Evolutionary conservation across 2,797 vertebrate genomes (phyloP).

Genomic region (Nothura maculosa): DNA sequence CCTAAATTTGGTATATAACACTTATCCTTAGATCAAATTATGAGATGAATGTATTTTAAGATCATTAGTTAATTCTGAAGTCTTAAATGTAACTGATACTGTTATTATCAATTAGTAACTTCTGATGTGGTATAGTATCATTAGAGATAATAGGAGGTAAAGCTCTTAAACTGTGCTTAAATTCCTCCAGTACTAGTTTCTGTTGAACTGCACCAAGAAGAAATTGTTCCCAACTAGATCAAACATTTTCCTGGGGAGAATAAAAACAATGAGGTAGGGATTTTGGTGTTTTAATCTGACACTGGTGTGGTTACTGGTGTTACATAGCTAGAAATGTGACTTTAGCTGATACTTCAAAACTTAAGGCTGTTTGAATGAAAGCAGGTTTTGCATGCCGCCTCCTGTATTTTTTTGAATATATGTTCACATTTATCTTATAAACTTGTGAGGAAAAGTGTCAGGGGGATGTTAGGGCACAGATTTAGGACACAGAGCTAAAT

Average conservation of each 20-base stretch:
- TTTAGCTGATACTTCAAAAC: neutral
- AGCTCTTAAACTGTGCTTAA: neutral
- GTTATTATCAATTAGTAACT: neutral
- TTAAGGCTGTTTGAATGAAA: neutral
- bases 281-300: neutral
- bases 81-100: neutral
- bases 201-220: neutral
- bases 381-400: neutral
- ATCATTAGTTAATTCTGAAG: neutral
- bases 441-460: neutral
- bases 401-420: neutral
- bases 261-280: neutral
- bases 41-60: neutral
- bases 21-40: neutral
- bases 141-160: neutral
- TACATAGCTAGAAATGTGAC: rapidly evolving
- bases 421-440: neutral
- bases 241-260: neutral
- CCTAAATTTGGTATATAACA: neutral
- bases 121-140: neutral
- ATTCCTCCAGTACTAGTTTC: neutral
- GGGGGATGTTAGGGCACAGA: neutral
- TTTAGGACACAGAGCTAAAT: neutral
- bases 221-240: neutral
- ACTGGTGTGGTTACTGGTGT: neutral